phyloP scores from a whole-genome alignment of 2,797 vertebrate species.

The Clarias pachynema region DNA sequence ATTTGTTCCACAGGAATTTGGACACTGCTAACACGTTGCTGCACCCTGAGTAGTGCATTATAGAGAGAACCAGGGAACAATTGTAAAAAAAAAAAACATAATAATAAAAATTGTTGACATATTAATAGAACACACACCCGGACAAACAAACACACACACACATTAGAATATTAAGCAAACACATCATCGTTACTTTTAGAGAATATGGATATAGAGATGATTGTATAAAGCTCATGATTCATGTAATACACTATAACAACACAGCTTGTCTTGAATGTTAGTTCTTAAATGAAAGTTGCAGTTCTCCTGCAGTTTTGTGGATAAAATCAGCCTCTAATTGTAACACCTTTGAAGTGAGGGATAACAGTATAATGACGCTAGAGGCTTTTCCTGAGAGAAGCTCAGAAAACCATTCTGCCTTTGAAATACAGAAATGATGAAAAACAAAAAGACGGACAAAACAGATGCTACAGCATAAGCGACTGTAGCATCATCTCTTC shows the following conservation, averaged over 20 bases:
- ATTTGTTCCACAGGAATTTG: neutral
- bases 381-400: neutral
- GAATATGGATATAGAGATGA: too few relatives aligned
- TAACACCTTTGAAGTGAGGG: neutral
- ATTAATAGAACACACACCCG: neutral
- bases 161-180: neutral
- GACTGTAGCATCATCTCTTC: neutral
- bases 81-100: neutral
- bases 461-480: neutral
- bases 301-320: neutral
- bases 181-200: too few relatives aligned
- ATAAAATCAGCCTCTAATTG: neutral
- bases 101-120: neutral
- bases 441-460: neutral
- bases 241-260: neutral
- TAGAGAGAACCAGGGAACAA: neutral
- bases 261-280: neutral
- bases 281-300: neutral
- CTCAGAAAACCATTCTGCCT: neutral
- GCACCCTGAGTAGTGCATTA: neutral
- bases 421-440: neutral
- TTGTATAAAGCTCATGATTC: neutral
- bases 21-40: neutral
- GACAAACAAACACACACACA: neutral
- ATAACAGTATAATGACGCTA: neutral